Evolutionary conservation across 1,140 invertebrate species (phyloP).

Genomic region (Bemisia tabaci): DNA sequence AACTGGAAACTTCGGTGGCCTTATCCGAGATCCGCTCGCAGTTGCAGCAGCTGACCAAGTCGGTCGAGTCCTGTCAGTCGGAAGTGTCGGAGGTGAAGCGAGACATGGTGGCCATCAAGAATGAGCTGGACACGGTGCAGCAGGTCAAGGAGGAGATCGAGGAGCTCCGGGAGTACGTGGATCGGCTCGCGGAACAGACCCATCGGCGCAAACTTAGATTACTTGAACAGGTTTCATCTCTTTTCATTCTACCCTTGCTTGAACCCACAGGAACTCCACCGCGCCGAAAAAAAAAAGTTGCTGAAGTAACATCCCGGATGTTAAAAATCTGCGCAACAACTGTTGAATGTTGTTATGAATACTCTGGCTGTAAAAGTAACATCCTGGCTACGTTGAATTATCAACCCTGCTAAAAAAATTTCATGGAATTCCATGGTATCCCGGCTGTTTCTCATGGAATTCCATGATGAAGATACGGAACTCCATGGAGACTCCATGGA

Average conservation of each 20-base stretch:
- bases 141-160: constrained; percentile 89
- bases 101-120: constrained; percentile 86
- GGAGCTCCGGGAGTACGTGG: constrained; percentile 77
- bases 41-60: constrained; percentile 81
- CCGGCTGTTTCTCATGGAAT: too few species aligned
- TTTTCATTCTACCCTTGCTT: background rate
- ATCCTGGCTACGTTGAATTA: too few species aligned
- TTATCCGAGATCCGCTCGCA: constrained; percentile 79
- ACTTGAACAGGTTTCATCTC: constrained; percentile 58
- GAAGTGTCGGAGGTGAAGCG: constrained; percentile 64
- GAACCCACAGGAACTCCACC: too few species aligned
- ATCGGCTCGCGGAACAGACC: constrained; percentile 75
- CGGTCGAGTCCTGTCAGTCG: constrained; percentile 82
- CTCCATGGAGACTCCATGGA: too few species aligned
- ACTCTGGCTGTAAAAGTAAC: too few species aligned
- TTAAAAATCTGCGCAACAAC: too few species aligned
- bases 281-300: too few species aligned
- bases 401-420: too few species aligned
- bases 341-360: too few species aligned
- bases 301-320: too few species aligned
- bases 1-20: constrained; percentile 76
- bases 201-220: constrained; percentile 70
- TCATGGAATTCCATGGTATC: too few species aligned
- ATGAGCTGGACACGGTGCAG: constrained; percentile 81
- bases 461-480: too few species aligned